phyloP scores from a whole-genome alignment of 2,797 vertebrate species.

The Brachymystax lenok region DNA sequence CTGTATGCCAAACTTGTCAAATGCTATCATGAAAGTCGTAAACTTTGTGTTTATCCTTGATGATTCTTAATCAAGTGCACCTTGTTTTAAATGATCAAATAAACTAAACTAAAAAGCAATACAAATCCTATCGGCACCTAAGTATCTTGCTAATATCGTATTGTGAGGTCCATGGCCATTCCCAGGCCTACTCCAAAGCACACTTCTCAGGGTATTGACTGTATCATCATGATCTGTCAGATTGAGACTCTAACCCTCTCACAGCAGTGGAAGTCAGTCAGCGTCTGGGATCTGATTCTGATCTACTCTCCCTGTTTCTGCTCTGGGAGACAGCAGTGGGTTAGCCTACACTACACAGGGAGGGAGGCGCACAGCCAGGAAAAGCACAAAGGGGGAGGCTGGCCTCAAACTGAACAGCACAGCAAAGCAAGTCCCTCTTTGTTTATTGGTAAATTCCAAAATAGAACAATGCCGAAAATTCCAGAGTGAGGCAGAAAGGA shows the following conservation, averaged over 20 bases:
- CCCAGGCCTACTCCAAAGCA: neutral
- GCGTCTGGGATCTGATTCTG: neutral
- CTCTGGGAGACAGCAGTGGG: conserved; percentile 20
- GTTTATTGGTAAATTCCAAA: conserved; percentile 54
- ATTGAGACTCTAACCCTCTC: neutral
- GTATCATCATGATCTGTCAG: neutral
- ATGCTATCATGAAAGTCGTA: too few species aligned
- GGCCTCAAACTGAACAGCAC: conserved; percentile 36
- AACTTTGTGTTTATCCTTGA: too few species aligned
- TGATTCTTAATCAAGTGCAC: too few species aligned
- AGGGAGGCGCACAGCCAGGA: conserved; percentile 28
- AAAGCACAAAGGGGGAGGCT: conserved; percentile 31
- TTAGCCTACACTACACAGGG: neutral
- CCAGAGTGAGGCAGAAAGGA: conserved; percentile 42
- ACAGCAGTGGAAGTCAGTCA: neutral
- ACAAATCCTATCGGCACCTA: too few species aligned
- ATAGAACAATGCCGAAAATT: conserved; percentile 48
- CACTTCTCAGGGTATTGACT: neutral
- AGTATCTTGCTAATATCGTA: too few species aligned
- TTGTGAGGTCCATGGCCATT: too few species aligned
- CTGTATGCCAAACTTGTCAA: too few species aligned
- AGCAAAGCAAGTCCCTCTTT: conserved; percentile 38
- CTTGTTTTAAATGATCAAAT: too few species aligned
- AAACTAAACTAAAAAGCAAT: too few species aligned
- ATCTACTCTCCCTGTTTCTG: conserved; percentile 15